Evolutionary conservation across 2,888 invertebrate species (phyloP), one percentile per base, ranked within the genome.

Genomic region (Phoenoteleia sp.): DNA sequence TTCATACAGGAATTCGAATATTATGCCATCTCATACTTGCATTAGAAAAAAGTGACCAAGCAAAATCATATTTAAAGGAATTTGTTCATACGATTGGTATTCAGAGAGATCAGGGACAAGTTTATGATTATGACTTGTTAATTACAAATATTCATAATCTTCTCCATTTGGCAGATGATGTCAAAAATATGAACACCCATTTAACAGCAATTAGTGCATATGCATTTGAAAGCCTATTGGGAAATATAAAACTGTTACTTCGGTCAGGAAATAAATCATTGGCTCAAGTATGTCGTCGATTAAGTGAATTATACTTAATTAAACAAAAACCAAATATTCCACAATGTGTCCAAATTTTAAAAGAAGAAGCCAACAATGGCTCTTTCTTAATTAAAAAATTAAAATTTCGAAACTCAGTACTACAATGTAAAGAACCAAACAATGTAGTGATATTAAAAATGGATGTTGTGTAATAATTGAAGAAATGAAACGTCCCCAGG

Each of bases 141-240:
- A 17, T 58, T 39, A 11, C 89, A 54, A 93, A 93, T 88, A 87
- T 92, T 4, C 93, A 93, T 86, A 81, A 82, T 15, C 66, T 86
- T 4, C 60, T 86, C 29, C 86, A 86, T 21, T 27, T 87, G 13
- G 84, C 83, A 21, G 86, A 87, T 71, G 86, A 87, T 58, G 82
- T 45, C 0, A 64, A 60, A 23, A 64, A 84, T 39, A 66, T 85
- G 67, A 17, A 36, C 2, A 76, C 62, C 25, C 42, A 69, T 3
- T 62, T 86, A 25, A 75, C 29, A 11, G 15, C 11, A 52, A 67
- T 84, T 1, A 75, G 66, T 45, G 84, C 81, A 27, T 85, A 85
- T 66, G 76, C 79, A 1, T 87, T 86, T 29, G 86, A 85, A 64
- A 87, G 23, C 77, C 29, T 75, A 9, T 60, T 88, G 6, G 87